These are phyloP conservation scores for Ormia ochracea DNA, from an alignment of 2,888 invertebrate genomes.

Conservation along the genomic window DNA sequence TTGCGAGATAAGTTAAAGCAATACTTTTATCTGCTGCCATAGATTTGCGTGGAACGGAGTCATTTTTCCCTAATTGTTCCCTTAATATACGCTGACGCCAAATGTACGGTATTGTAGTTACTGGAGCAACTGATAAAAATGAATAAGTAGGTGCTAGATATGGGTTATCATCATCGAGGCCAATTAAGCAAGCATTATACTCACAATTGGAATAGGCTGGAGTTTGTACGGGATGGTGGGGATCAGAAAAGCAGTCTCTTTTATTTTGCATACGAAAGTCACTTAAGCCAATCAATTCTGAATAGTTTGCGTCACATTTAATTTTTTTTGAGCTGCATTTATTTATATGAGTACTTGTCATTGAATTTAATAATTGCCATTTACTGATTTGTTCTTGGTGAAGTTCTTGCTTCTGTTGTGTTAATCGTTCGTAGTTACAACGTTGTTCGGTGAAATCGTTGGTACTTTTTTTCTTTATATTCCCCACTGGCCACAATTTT, in stretches of 20 bases:
- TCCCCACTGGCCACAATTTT: constrained; percentile 34
- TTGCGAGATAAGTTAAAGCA: constrained; percentile 32
- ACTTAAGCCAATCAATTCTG: constrained; percentile 23
- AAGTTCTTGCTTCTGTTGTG: constrained; percentile 2
- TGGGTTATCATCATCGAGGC: neutral
- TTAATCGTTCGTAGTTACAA: constrained; percentile 44
- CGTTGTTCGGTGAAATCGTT: constrained; percentile 44
- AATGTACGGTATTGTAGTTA: constrained; percentile 25
- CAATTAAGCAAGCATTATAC: neutral
- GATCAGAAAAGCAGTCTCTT: constrained; percentile 40
- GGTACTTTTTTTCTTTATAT: neutral
- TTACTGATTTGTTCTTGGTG: constrained; percentile 6
- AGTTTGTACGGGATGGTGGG: neutral
- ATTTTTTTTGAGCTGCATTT: neutral
- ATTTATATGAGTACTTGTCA: constrained; percentile 27
- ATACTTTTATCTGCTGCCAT: neutral
- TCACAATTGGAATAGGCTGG: neutral
- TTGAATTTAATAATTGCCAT: constrained; percentile 31
- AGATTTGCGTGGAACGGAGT: neutral
- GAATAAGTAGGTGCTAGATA: neutral
- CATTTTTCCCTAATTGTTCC: constrained; percentile 5
- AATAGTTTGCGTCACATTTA: neutral
- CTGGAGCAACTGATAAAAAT: neutral
- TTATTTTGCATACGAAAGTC: constrained; percentile 41
- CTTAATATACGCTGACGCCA: constrained; percentile 27